A percentile compares a stretch with the other conserved stretches of the same genome.
These are phyloP conservation scores for Teleogryllus oceanicus DNA, from an alignment of 2,888 invertebrate genomes.

Conservation along the genomic window DNA sequence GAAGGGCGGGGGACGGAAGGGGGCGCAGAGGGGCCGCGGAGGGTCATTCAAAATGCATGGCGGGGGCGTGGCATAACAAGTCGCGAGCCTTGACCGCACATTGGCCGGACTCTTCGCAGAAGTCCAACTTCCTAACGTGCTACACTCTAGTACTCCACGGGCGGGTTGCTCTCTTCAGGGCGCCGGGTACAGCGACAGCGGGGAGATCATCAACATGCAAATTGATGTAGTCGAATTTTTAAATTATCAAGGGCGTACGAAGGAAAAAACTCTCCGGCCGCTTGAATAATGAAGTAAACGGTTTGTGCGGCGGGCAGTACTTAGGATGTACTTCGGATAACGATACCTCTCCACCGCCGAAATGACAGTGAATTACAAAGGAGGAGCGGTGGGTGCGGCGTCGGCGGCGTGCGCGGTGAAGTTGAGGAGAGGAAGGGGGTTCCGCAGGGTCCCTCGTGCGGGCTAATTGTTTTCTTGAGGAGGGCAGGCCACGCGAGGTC, in stretches of 20 bases:
- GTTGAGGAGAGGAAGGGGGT: not conserved
- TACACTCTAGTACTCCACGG: not conserved
- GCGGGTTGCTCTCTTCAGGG: not conserved
- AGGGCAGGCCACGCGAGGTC: not conserved
- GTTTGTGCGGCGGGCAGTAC: not conserved
- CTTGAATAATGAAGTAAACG: conserved; percentile 9
- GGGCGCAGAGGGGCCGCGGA: too few species aligned
- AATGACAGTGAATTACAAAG: conserved; percentile 10
- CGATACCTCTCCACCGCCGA: not conserved
- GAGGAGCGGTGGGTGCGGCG: not conserved
- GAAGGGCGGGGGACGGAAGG: too few species aligned
- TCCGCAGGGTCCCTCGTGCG: not conserved
- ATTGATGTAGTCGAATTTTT: not conserved
- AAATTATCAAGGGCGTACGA: not conserved
- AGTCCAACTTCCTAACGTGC: not conserved
- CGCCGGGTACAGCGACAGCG: too few species aligned
- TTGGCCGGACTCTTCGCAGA: not conserved
- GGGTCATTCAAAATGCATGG: not conserved
- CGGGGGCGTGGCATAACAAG: not conserved
- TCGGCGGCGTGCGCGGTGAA: too few species aligned
- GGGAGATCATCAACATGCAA: not conserved
- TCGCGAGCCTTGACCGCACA: not conserved
- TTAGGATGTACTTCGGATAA: not conserved
- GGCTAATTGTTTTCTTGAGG: not conserved
- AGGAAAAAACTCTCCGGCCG: not conserved